Evolutionary conservation across 1,140 invertebrate species (phyloP), one percentile per base, ranked within the genome.

Genomic region (Drosophila kepulauana): DNA sequence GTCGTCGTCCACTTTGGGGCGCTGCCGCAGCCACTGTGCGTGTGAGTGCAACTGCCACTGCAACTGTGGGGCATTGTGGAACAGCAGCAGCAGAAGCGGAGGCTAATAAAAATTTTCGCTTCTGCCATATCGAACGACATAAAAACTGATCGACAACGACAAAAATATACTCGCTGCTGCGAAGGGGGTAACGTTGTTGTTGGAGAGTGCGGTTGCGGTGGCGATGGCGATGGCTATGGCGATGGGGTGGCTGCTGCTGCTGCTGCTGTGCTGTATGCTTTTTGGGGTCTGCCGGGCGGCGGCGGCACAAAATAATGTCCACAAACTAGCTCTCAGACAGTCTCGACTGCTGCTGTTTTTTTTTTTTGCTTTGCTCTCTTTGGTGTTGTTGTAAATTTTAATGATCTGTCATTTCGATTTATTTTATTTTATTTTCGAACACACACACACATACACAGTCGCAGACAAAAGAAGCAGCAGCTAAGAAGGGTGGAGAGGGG

Each of bases 381-480:
- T 76, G 54, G 58, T 84, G 84, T 88, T 87, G 80, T 84, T 88
- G 85, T 88, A 88, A 89, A 88, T 90, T 91, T 91, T 91, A 91
- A 91, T 86, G 89, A 91, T 91, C 89, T 91, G 89, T 91, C 89
- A 91, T 91, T 91, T 91, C 89, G 89, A 91, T 91, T 91, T 91
- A 91, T 91, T 91, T 91, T 91, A 91, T 91, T 91, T 87, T 88
- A 88, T 90, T 88, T 89, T 88, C 85, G 78, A 88, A 82, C 52
- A 71, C 28, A 59, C 46, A 75, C 65, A 65, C 57, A 46, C 78
- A 59, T 62, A 78, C 66, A 78, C 68, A 82, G 48, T 62, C 54
- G 7, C 56, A 81, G 66, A 77, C 80, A 88, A 88, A 79, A 89
- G 78, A 76, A 77, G 74, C 69, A 51, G 15, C 16, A 38, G 8